Conservation (phyloP, 2,797 vertebrate species). For the Mycteria americana region DNA sequence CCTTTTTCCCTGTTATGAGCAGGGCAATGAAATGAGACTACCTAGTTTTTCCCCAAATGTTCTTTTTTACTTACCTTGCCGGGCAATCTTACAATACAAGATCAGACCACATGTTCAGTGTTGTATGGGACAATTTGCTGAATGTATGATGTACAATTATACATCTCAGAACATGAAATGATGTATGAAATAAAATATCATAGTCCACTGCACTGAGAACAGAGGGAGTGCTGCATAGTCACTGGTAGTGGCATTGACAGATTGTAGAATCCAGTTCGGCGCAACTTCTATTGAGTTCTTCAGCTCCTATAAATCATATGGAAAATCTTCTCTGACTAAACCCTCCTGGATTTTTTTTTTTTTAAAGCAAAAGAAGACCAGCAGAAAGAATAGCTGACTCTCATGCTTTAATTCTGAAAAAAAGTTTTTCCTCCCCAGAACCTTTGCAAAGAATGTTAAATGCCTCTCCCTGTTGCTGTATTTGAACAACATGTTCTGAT, state of each 20-base stretch:
- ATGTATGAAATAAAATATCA: constrained; percentile 19
- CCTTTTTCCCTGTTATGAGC: background rate
- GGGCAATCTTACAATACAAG: background rate
- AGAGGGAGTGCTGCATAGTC: background rate
- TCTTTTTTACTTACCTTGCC: background rate
- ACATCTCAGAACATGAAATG: constrained; percentile 21
- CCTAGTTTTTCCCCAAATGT: background rate
- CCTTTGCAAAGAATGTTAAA: background rate
- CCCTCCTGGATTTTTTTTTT: background rate
- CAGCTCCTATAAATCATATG: background rate
- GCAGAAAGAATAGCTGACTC: background rate
- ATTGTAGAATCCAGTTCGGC: background rate
- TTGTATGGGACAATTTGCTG: background rate
- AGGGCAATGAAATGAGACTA: background rate
- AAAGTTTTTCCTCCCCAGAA: background rate
- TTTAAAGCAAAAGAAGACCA: background rate
- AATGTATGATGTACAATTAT: background rate
- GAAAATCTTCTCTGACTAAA: background rate
- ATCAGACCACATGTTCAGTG: background rate
- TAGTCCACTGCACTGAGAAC: background rate
- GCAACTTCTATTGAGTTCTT: background rate
- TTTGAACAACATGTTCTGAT: background rate
- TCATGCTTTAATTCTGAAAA: background rate
- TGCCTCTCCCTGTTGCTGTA: background rate
- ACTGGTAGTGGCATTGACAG: background rate